Evolutionary conservation across 23 tunicate genomes (phyloP).

Genomic region (Styela plicata): DNA sequence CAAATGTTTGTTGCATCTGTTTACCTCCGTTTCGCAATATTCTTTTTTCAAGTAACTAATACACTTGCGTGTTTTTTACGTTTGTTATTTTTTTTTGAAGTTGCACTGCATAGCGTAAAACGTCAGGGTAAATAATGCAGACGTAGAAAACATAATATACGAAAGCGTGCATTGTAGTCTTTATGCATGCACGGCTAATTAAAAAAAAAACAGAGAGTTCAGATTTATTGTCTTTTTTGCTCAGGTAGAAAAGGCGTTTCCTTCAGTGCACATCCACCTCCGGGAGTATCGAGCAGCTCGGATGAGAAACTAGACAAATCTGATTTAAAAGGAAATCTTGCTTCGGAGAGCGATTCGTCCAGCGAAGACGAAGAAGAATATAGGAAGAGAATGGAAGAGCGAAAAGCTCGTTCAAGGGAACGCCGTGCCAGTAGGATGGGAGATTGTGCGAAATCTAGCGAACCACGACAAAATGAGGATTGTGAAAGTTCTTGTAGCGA

Average conservation of each 20-base stretch:
- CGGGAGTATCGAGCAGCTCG: constrained; percentile 33
- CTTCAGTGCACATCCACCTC: constrained; percentile 36
- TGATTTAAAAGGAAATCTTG: background rate
- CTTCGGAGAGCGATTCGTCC: background rate
- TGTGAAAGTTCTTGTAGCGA: constrained; percentile 12
- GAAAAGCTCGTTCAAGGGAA: constrained; percentile 5
- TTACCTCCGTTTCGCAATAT: no score
- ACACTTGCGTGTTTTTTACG: no score
- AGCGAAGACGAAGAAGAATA: constrained; percentile 3
- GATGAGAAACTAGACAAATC: background rate
- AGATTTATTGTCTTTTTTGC: no score
- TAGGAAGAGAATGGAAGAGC: background rate
- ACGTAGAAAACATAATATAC: no score
- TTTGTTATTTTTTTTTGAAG: no score
- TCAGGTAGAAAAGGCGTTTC: constrained; percentile 28
- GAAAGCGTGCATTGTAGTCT: no score
- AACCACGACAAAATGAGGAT: background rate
- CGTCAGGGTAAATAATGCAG: no score
- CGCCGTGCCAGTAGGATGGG: background rate
- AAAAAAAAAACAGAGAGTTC: no score
- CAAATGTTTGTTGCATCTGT: no score
- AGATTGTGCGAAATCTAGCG: background rate
- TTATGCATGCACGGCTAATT: no score
- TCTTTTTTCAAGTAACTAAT: no score
- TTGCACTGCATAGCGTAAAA: no score